phyloP scores from a whole-genome alignment of 1,140 invertebrate species.

The Latrodectus geometricus region DNA sequence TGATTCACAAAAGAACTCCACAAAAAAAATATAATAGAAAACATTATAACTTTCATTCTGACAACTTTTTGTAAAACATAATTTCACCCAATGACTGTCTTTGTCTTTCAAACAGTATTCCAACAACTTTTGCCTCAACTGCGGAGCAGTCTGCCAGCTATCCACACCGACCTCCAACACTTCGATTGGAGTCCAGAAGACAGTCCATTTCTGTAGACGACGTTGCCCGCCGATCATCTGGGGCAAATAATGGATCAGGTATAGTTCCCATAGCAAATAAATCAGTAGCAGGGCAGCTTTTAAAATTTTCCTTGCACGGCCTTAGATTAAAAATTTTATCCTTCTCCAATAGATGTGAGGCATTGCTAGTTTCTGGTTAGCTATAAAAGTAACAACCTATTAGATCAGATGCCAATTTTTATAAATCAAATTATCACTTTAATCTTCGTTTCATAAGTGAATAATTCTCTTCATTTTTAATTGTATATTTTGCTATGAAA shows the following conservation, averaged over 20 bases:
- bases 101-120: slow-evolving; percentile 36
- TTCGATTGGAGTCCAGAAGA: slow-evolving; percentile 63
- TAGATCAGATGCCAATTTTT: too few species aligned
- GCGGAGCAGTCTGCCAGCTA: slow-evolving; percentile 63
- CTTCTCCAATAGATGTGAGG: not conserved
- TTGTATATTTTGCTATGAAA: too few species aligned
- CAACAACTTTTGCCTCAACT: slow-evolving; percentile 47
- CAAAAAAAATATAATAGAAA: too few species aligned
- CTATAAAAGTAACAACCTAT: too few species aligned
- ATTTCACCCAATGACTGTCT: not conserved
- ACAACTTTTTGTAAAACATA: too few species aligned
- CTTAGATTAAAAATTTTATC: not conserved
- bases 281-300: not conserved
- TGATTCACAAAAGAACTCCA: too few species aligned
- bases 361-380: not conserved
- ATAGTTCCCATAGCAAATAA: not conserved
- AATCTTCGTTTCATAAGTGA: too few species aligned
- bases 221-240: slow-evolving; percentile 59
- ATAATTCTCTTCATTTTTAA: too few species aligned
- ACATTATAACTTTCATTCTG: too few species aligned
- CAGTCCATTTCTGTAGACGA: slow-evolving; percentile 63
- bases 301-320: not conserved
- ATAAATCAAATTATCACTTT: too few species aligned
- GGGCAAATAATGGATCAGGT: slow-evolving; percentile 55
- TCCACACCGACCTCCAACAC: slow-evolving; percentile 63